phyloP scores from a whole-genome alignment of 2,797 vertebrate genomes.

The Eidolon dupreanum region DNA sequence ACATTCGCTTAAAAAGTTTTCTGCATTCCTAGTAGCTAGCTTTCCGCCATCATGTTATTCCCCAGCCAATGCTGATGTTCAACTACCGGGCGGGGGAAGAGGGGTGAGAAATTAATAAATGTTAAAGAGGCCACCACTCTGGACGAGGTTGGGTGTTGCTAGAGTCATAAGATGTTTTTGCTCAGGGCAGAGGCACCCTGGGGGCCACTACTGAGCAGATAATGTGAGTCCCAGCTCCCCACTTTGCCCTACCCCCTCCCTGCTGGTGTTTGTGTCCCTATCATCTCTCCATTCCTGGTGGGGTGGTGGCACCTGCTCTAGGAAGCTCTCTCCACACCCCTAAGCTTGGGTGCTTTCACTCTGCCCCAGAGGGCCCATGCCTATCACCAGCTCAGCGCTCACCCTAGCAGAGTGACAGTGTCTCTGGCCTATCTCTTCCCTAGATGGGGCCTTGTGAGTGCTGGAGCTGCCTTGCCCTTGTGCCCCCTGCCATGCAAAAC shows the following conservation, averaged over 20 bases:
- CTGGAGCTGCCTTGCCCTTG: background rate
- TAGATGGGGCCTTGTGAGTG: background rate
- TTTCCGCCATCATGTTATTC: background rate
- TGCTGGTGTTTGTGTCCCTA: background rate
- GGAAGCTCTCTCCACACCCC: background rate
- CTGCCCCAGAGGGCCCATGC: background rate
- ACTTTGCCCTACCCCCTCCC: background rate
- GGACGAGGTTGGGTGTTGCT: background rate
- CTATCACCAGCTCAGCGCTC: background rate
- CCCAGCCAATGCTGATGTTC: background rate
- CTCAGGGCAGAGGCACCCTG: background rate
- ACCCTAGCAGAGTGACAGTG: background rate
- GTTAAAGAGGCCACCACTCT: background rate
- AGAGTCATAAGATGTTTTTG: background rate
- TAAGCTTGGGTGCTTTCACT: background rate
- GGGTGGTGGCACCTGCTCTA: background rate
- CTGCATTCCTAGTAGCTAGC: background rate
- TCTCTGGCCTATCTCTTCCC: background rate
- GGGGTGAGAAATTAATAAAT: background rate
- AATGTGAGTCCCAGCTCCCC: background rate
- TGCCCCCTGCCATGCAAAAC: background rate
- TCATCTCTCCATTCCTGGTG: background rate
- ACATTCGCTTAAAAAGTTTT: background rate
- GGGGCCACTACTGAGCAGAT: background rate
- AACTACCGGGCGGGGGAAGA: background rate